Evolutionary conservation across 2,797 vertebrate species (phyloP).

Genomic region (Denticeps clupeoides): DNA sequence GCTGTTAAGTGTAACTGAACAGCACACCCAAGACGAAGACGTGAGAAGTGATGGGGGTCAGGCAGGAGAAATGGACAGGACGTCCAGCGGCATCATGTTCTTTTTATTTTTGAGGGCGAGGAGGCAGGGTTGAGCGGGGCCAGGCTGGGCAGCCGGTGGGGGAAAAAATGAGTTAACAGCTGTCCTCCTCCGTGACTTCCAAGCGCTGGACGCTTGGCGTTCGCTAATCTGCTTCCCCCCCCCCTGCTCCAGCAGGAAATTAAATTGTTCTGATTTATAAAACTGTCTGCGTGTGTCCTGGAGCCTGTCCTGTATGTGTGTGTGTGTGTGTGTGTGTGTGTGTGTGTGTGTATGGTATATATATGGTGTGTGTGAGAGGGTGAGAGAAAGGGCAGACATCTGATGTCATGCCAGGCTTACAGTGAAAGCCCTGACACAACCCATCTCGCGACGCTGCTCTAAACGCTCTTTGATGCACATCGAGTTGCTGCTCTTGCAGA

Average conservation of each 20-base stretch:
- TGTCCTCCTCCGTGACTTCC: conserved; percentile 19
- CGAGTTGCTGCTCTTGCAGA: too few relatives aligned
- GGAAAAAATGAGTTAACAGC: conserved; percentile 13
- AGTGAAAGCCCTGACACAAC: too few relatives aligned
- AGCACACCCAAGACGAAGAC: too few relatives aligned
- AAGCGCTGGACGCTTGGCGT: background rate
- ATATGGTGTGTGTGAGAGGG: background rate
- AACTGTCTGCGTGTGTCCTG: conserved; percentile 14
- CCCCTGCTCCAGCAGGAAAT: conserved; percentile 26
- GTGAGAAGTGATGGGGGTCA: too few relatives aligned
- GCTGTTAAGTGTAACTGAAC: too few relatives aligned
- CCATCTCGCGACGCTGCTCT: too few relatives aligned
- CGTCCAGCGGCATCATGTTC: too few relatives aligned
- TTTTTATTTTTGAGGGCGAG: too few relatives aligned
- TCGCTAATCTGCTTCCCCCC: conserved; percentile 21
- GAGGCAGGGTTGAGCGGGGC: background rate
- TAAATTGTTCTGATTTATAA: conserved; percentile 24
- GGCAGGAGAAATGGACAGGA: too few relatives aligned
- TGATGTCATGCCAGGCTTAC: too few relatives aligned
- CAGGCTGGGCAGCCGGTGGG: background rate
- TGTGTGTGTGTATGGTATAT: too few relatives aligned
- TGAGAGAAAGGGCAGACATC: background rate
- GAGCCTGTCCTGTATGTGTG: background rate
- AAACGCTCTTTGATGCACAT: too few relatives aligned
- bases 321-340: background rate